Evolutionary conservation across 2,888 invertebrate species (phyloP).

Genomic region (Aleiodes alternator): DNA sequence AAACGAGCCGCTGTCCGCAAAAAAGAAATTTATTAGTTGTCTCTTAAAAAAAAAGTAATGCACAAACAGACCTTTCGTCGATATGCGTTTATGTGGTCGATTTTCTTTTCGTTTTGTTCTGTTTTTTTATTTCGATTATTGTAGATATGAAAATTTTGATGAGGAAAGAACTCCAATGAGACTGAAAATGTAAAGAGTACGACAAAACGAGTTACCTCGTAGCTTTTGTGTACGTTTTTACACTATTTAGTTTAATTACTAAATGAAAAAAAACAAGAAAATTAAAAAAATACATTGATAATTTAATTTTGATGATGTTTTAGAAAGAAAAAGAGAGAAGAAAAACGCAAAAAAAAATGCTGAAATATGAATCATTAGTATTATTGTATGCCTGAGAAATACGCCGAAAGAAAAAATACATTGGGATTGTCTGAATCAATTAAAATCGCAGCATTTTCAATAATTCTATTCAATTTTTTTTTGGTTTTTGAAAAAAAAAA

Average conservation of each 20-base stretch:
- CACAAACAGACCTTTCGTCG: too few species aligned
- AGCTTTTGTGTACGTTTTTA: slow-evolving; percentile 71
- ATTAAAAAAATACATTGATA: slow-evolving; percentile 6
- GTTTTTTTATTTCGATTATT: slow-evolving; percentile 11
- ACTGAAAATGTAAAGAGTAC: slow-evolving; percentile 67
- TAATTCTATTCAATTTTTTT: slow-evolving; percentile 34
- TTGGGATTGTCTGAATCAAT: slow-evolving; percentile 48
- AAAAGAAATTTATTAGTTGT: slow-evolving; percentile 11
- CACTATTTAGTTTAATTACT: slow-evolving; percentile 47
- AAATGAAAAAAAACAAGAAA: slow-evolving; percentile 36
- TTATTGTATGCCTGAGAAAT: slow-evolving; percentile 66
- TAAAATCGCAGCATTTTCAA: slow-evolving; percentile 28
- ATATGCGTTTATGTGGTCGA: neutral
- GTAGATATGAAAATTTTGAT: slow-evolving; percentile 44
- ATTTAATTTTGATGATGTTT: too few species aligned
- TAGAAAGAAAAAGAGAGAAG: neutral
- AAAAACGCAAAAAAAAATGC: slow-evolving; percentile 2
- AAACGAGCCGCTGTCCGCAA: slow-evolving; percentile 41
- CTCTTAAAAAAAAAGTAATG: neutral
- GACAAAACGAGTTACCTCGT: slow-evolving; percentile 71
- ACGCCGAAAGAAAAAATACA: slow-evolving; percentile 46
- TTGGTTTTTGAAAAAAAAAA: slow-evolving; percentile 6
- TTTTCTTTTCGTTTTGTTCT: neutral
- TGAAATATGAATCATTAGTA: slow-evolving; percentile 61
- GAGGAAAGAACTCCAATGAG: slow-evolving; percentile 67